Evolutionary conservation across 2,797 vertebrate genomes (phyloP).

Genomic region (Danio tinwini): DNA sequence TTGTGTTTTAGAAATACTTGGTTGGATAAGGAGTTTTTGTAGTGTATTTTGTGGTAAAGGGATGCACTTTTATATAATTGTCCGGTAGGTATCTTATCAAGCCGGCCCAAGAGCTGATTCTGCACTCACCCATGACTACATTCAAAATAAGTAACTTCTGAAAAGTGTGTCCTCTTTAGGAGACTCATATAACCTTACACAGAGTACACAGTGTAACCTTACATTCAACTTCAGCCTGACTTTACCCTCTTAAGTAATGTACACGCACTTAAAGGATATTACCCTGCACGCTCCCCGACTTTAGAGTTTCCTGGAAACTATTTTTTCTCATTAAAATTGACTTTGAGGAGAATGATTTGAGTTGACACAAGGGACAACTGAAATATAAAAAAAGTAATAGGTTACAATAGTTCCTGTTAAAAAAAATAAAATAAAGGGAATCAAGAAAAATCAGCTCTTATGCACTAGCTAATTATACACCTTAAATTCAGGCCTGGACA

Average conservation of each 20-base stretch:
- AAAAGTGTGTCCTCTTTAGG: conserved; percentile 32
- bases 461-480: not conserved
- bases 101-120: conserved; percentile 25
- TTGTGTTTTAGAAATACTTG: too few species aligned
- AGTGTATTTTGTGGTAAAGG: not conserved
- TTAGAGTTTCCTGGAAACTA: not conserved
- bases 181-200: not conserved
- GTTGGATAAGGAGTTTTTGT: too few species aligned
- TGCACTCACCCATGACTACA: conserved; percentile 21
- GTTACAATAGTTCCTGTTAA: not conserved
- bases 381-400: not conserved
- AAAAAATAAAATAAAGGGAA: too few species aligned
- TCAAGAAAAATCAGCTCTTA: not conserved
- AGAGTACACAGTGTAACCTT: not conserved
- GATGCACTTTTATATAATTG: not conserved
- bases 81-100: conserved; percentile 10
- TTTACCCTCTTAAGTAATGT: not conserved
- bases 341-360: not conserved
- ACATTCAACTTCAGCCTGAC: conserved; percentile 10
- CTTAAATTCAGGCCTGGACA: too few species aligned
- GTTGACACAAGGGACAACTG: not conserved
- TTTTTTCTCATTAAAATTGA: not conserved
- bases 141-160: conserved; percentile 13
- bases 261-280: not conserved
- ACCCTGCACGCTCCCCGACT: not conserved